Percentiles rank a stretch among this genome's conserved stretches.
These are phyloP conservation scores for Aphrophora alni DNA, from an alignment of 2,888 invertebrate species.

Conservation along the genomic window DNA sequence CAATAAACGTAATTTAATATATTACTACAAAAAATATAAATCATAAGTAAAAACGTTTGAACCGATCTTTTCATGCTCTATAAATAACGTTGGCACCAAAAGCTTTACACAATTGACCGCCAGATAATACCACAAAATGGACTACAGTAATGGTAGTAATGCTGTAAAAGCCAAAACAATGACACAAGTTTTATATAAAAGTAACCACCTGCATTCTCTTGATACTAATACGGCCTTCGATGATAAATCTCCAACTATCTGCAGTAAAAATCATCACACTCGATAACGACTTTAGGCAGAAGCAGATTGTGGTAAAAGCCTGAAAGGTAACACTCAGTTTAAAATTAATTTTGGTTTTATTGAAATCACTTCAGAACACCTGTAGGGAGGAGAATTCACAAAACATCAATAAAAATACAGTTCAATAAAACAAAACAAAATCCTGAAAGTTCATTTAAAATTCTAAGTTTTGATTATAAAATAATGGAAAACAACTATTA, in stretches of 20 bases:
- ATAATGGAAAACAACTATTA: too few relatives aligned
- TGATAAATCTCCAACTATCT: slow-evolving; percentile 40
- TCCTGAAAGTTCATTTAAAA: too few relatives aligned
- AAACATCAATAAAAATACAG: not conserved
- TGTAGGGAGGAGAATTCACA: not conserved
- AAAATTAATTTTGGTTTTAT: not conserved
- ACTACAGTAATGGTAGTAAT: not conserved
- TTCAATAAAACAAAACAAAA: too few relatives aligned
- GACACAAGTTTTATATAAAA: not conserved
- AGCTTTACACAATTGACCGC: not conserved
- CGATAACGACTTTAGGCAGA: slow-evolving; percentile 41
- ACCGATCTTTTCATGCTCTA: too few relatives aligned
- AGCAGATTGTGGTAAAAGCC: slow-evolving; percentile 44
- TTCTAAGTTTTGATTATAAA: too few relatives aligned
- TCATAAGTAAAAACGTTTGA: too few relatives aligned
- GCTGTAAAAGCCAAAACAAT: not conserved
- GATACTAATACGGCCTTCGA: slow-evolving; percentile 39
- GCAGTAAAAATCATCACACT: slow-evolving; percentile 40
- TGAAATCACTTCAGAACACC: not conserved
- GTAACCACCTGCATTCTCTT: slow-evolving; percentile 44
- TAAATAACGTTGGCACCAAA: not conserved
- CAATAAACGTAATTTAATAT: too few relatives aligned
- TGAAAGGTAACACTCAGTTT: slow-evolving; percentile 20
- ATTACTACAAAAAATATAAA: too few relatives aligned
- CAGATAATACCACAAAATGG: not conserved